phyloP scores from a whole-genome alignment of 23 tunicate species.

The Diplosoma virens region DNA sequence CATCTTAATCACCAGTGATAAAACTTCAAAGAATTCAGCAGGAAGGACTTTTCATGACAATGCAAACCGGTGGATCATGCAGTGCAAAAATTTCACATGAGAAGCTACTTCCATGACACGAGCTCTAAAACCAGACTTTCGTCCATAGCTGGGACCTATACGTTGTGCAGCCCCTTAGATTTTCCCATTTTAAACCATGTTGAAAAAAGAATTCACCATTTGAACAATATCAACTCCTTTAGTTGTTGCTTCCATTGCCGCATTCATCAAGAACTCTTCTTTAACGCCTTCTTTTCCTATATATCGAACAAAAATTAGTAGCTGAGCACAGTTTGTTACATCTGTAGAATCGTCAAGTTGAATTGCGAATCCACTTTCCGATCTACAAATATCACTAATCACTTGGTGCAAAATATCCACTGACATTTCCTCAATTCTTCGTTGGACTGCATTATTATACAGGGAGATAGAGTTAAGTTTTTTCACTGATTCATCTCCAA shows the following conservation, averaged over 20 bases:
- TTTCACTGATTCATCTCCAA: slow-evolving; percentile 19
- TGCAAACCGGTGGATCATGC: no score
- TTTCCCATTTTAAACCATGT: slow-evolving; percentile 24
- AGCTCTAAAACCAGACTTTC: no score
- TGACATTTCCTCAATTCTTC: slow-evolving; percentile 18
- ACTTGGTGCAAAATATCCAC: slow-evolving; percentile 19
- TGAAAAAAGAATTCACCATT: no score
- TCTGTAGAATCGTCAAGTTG: slow-evolving; percentile 10
- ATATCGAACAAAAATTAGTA: slow-evolving; percentile 5
- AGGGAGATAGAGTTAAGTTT: slow-evolving; percentile 6
- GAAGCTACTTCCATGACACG: no score
- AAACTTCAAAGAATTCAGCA: no score
- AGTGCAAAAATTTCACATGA: no score
- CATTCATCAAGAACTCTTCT: slow-evolving; percentile 30
- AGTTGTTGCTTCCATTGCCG: slow-evolving; percentile 25
- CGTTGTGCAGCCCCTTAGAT: slow-evolving; percentile 2
- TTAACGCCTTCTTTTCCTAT: slow-evolving; percentile 17
- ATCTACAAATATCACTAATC: slow-evolving; percentile 20
- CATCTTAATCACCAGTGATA: no score
- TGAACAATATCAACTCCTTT: slow-evolving; percentile 1
- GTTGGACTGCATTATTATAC: background rate
- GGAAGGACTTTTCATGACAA: no score
- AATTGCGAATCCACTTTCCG: slow-evolving; percentile 10
- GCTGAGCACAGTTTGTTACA: slow-evolving; percentile 14
- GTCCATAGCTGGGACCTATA: background rate